Percentiles rank a stretch among this genome's conserved stretches.
Evolutionary conservation across 2,888 invertebrate genomes (phyloP).

Genomic region (Drosophila nr. perissopoda): DNA sequence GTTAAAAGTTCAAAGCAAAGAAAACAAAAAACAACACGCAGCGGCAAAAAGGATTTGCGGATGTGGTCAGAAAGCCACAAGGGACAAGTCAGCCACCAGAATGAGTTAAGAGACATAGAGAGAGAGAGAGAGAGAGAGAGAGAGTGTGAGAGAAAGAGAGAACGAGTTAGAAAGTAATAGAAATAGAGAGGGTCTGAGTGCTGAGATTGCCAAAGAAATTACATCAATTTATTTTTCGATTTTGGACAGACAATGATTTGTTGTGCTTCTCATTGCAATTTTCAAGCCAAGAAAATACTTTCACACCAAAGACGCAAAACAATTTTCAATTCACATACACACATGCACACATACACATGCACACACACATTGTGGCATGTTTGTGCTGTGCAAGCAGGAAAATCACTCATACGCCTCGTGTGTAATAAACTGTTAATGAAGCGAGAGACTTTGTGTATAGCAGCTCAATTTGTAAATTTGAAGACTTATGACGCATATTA

Average conservation of each 20-base stretch:
- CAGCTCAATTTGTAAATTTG: slow-evolving; percentile 29
- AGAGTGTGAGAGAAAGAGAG: too few species aligned
- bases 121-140: background rate
- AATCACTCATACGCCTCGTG: slow-evolving; percentile 48
- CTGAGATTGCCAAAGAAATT: slow-evolving; percentile 54
- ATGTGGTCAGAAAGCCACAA: slow-evolving; percentile 42
- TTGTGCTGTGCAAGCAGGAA: slow-evolving; percentile 33
- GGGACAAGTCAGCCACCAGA: slow-evolving; percentile 36
- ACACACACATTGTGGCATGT: background rate
- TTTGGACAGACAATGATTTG: slow-evolving; percentile 64
- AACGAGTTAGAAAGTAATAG: background rate
- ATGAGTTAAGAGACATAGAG: too few species aligned
- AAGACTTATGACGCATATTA: slow-evolving; percentile 35
- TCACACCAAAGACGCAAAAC: slow-evolving; percentile 53
- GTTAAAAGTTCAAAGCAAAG: slow-evolving; percentile 64
- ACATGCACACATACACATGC: slow-evolving; percentile 5
- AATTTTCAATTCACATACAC: slow-evolving; percentile 32
- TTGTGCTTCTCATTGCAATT: slow-evolving; percentile 38
- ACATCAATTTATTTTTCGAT: slow-evolving; percentile 79
- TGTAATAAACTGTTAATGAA: slow-evolving; percentile 49
- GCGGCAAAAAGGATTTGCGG: slow-evolving; percentile 29
- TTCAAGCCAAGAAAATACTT: slow-evolving; percentile 47
- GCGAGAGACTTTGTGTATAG: slow-evolving; percentile 16
- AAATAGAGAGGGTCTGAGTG: background rate
- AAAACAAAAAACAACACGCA: slow-evolving; percentile 14